Conservation (phyloP, 1,140 invertebrate genomes). For the Caerostris darwini region DNA sequence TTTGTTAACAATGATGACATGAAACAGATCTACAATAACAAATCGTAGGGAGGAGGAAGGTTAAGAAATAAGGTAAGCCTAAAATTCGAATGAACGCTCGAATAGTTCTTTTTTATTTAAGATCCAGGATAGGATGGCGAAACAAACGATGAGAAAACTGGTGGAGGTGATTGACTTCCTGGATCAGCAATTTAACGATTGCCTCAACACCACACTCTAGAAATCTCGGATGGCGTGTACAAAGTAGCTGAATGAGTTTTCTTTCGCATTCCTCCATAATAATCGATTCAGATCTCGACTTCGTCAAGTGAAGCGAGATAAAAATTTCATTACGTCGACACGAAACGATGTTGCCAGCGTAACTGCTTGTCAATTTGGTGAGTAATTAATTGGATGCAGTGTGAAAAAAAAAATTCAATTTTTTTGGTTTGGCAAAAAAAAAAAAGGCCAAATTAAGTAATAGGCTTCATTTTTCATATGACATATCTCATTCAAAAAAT, state of each 20-base stretch:
- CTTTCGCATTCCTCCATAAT: neutral
- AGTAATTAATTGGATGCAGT: too few species aligned
- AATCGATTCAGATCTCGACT: neutral
- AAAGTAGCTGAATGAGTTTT: neutral
- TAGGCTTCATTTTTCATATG: too few species aligned
- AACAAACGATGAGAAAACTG: slow-evolving; percentile 68
- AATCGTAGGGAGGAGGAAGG: neutral
- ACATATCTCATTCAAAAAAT: too few species aligned
- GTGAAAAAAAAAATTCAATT: too few species aligned
- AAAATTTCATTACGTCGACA: neutral
- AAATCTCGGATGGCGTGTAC: neutral
- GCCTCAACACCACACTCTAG: neutral
- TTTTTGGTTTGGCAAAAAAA: too few species aligned
- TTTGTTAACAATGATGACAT: neutral
- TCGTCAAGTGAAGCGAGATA: neutral
- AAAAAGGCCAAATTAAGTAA: too few species aligned
- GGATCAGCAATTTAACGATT: neutral
- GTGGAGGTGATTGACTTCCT: slow-evolving; percentile 68
- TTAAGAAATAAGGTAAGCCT: neutral
- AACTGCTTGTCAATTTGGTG: too few species aligned
- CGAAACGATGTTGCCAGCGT: neutral
- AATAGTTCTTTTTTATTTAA: slow-evolving; percentile 46
- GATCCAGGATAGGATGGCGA: slow-evolving; percentile 6
- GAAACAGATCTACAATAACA: neutral
- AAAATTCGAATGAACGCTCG: slow-evolving; percentile 49